These are phyloP conservation scores for Poecilia wingei DNA, from an alignment of 2,797 vertebrate species.

Conservation along the genomic window DNA sequence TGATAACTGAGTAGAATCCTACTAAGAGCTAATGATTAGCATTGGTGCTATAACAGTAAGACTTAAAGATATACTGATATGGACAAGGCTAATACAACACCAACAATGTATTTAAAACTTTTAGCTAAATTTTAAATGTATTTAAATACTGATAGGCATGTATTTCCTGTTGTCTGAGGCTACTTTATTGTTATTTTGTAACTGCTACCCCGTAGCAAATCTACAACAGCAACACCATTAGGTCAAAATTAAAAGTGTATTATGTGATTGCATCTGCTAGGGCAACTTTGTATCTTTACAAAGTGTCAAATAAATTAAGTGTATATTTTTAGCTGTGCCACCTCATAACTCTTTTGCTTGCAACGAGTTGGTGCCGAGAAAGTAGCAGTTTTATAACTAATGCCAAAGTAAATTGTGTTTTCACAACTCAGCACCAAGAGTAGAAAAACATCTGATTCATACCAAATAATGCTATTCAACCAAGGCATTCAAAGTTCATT, in stretches of 20 bases:
- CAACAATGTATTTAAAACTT: not conserved
- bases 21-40: not conserved
- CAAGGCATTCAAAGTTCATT: conserved; percentile 19
- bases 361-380: not conserved
- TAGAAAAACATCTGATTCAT: conserved; percentile 8
- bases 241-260: not conserved
- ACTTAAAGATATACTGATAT: not conserved
- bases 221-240: not conserved
- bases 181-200: not conserved
- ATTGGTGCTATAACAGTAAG: not conserved
- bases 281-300: not conserved
- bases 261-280: not conserved
- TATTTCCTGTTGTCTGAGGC: not conserved
- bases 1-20: not conserved
- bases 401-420: not conserved
- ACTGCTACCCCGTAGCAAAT: not conserved
- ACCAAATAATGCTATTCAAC: conserved; percentile 11
- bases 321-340: not conserved
- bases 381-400: not conserved
- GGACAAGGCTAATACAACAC: not conserved
- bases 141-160: not conserved
- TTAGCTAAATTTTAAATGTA: not conserved
- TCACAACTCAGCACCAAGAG: not conserved
- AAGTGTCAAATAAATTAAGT: not conserved
- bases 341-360: not conserved